These are phyloP conservation scores for Pilophorus perplexus DNA, from an alignment of 2,888 invertebrate genomes.

Conservation along the genomic window DNA sequence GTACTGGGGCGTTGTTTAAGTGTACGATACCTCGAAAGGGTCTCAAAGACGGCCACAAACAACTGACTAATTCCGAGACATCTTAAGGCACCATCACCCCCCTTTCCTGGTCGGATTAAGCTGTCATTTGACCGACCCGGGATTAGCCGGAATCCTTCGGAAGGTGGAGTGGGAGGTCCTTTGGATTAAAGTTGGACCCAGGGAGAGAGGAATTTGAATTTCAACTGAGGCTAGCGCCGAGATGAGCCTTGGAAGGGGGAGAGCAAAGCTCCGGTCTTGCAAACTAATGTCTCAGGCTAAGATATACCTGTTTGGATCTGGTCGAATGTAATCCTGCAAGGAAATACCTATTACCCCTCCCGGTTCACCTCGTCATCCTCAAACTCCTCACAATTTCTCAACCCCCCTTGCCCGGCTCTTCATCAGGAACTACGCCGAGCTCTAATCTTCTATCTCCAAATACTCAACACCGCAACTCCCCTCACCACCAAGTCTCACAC, in stretches of 20 bases:
- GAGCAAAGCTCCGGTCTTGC: constrained; percentile 38
- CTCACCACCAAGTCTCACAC: too few species aligned
- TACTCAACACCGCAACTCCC: constrained; percentile 13
- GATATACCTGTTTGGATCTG: constrained; percentile 39
- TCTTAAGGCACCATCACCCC: constrained; percentile 31
- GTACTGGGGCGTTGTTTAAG: constrained; percentile 12
- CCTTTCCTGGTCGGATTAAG: constrained; percentile 21
- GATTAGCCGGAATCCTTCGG: constrained; percentile 34
- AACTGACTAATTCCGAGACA: constrained; percentile 40
- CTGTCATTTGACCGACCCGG: constrained; percentile 41
- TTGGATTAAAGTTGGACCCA: constrained; percentile 38
- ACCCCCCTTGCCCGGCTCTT: constrained; percentile 11
- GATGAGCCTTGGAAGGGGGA: background rate
- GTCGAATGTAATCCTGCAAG: constrained; percentile 38
- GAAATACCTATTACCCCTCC: constrained; percentile 37
- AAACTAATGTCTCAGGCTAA: constrained; percentile 39
- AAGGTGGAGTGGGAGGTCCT: too few species aligned
- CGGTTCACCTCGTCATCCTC: background rate
- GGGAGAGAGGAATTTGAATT: constrained; percentile 38
- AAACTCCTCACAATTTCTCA: constrained; percentile 24
- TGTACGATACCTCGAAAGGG: too few species aligned
- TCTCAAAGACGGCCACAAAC: constrained; percentile 33
- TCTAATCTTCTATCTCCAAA: constrained; percentile 30
- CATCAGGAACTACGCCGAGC: background rate
- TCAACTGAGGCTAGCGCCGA: constrained; percentile 19